Percentiles rank a stretch among this genome's conserved stretches.
Evolutionary conservation across 2,113 vertebrate genomes (phyloP).

Genomic region (human): GRCh38 chr11:131221001-131221500

Average conservation of each 20-base stretch:
- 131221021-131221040: not conserved
- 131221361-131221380: constrained; percentile 87
- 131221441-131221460: constrained; percentile 81
- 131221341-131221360: constrained; percentile 64
- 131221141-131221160: constrained; percentile 3
- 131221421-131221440: constrained; percentile 85
- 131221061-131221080: not conserved
- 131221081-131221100: constrained; percentile 54
- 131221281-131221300: constrained; percentile 82
- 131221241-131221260: constrained; percentile 81
- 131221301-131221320: constrained; percentile 90
- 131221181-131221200: constrained; percentile 84
- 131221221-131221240: constrained; percentile 73
- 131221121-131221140: constrained; percentile 76
- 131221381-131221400: constrained; percentile 88
- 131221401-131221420: constrained; percentile 88
- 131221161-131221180: constrained; percentile 75
- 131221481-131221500: constrained; percentile 62
- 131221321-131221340: constrained; percentile 85
- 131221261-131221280: constrained; percentile 79
- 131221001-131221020: not conserved
- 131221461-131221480: constrained; percentile 69
- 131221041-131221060: not conserved
- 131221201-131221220: constrained; percentile 79
- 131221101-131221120: constrained; percentile 79